Percentiles rank a stretch among this genome's conserved stretches.
Evolutionary conservation across 2,113 vertebrate genomes (phyloP).

Genomic region (Phalacrocorax carbo): DNA sequence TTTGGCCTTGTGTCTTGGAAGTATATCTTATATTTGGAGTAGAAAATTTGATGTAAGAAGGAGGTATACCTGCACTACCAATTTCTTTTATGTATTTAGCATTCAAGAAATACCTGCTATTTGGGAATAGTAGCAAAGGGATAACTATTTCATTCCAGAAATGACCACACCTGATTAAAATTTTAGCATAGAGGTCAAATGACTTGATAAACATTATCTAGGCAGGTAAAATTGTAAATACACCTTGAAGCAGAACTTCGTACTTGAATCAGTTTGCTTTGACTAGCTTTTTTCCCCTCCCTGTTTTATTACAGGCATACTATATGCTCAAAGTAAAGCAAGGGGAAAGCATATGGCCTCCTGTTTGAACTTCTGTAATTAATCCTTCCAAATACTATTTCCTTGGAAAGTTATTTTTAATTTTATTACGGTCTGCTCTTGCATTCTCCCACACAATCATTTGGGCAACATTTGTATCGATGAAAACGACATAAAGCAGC

Average conservation of each 20-base stretch:
- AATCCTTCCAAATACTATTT: constrained; percentile 77
- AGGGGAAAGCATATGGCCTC: constrained; percentile 69
- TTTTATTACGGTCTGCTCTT: constrained; percentile 73
- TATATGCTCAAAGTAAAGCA: constrained; percentile 51
- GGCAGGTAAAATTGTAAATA: background rate
- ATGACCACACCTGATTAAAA: constrained; percentile 21
- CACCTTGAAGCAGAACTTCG: constrained; percentile 53
- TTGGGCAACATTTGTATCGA: constrained; percentile 64
- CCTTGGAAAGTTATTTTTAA: constrained; percentile 76
- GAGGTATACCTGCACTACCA: background rate
- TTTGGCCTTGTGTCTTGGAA: background rate
- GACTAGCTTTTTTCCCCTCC: background rate
- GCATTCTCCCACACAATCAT: constrained; percentile 67
- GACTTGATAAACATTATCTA: background rate
- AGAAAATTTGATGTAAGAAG: background rate
- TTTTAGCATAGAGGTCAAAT: background rate
- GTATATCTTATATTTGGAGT: background rate
- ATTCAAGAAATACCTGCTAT: background rate
- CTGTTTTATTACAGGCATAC: constrained; percentile 61
- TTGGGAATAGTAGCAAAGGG: background rate
- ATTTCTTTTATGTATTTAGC: background rate
- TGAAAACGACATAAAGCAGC: constrained; percentile 62
- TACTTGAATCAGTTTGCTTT: constrained; percentile 32
- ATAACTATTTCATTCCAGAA: constrained; percentile 11
- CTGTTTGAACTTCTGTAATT: constrained; percentile 78